Evolutionary conservation across 2,888 invertebrate species (phyloP).

Genomic region (Meliscaeva auricollis): DNA sequence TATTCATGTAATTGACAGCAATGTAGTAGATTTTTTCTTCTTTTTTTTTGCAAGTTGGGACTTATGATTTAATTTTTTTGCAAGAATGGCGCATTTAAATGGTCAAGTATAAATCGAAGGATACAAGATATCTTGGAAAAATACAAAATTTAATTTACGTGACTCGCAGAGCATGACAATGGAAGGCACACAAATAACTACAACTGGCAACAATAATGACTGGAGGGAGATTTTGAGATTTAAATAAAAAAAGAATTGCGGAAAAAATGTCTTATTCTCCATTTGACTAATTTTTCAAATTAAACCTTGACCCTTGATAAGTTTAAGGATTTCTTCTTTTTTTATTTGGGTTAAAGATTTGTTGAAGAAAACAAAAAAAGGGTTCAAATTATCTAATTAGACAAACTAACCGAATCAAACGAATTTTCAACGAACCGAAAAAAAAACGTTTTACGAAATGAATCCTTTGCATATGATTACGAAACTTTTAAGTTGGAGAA

Average conservation of each 20-base stretch:
- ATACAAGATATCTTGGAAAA: neutral
- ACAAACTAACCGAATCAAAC: neutral
- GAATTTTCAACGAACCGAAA: neutral
- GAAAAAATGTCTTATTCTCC: neutral
- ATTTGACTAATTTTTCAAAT: neutral
- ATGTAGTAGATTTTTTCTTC: conserved; percentile 1
- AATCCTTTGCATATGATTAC: neutral
- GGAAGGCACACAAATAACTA: neutral
- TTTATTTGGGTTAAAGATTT: neutral
- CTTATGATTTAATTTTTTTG: conserved; percentile 63
- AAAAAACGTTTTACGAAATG: neutral
- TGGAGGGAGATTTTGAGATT: neutral
- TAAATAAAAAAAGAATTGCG: neutral
- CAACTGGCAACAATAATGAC: neutral
- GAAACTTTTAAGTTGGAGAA: no score
- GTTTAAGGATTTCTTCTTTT: neutral
- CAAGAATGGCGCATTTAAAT: conserved; percentile 49
- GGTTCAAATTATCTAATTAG: neutral
- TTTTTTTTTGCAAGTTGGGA: conserved; percentile 3
- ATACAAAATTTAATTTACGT: conserved; percentile 18
- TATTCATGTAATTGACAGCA: conserved; percentile 64
- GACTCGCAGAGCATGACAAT: conserved; percentile 18
- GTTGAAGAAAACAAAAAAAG: neutral
- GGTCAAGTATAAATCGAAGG: neutral
- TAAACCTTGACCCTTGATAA: neutral